These are phyloP conservation scores for Drosophila kurseongensis DNA, from an alignment of 1,140 invertebrate species.

Conservation along the genomic window DNA sequence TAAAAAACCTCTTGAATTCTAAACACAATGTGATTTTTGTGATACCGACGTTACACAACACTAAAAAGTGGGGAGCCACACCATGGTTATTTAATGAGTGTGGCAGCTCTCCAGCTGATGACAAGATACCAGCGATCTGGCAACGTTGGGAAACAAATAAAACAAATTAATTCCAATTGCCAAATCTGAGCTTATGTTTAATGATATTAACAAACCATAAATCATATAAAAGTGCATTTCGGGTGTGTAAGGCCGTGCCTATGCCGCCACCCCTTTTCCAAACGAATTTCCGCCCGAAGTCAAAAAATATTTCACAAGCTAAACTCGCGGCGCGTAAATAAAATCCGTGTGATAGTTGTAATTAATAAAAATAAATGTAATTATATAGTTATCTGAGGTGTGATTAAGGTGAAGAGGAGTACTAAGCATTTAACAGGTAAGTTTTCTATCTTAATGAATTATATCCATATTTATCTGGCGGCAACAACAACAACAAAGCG, in stretches of 20 bases:
- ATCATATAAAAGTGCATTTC: slow-evolving; percentile 7
- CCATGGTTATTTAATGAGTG: background rate
- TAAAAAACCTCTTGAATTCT: slow-evolving; percentile 3
- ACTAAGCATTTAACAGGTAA: slow-evolving; percentile 15
- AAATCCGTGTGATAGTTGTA: slow-evolving; percentile 15
- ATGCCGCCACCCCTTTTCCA: background rate
- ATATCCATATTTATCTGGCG: slow-evolving; percentile 16
- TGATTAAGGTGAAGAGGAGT: background rate
- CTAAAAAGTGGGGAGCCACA: background rate
- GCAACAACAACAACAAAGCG: slow-evolving; percentile 18
- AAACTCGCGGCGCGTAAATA: slow-evolving; percentile 29
- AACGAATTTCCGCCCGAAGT: background rate
- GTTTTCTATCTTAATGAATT: background rate
- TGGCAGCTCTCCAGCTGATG: background rate
- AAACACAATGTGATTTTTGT: slow-evolving; percentile 16
- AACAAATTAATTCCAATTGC: slow-evolving; percentile 1
- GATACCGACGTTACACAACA: slow-evolving; percentile 2
- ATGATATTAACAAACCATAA: background rate
- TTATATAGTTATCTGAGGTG: background rate
- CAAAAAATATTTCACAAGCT: background rate
- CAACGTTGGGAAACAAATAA: slow-evolving; percentile 7
- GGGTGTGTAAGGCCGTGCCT: background rate
- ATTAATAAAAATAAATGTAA: slow-evolving; percentile 13
- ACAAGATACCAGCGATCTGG: background rate
- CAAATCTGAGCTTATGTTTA: slow-evolving; percentile 12